Evolutionary conservation across 2,113 vertebrate genomes (phyloP).

Genomic region (Psophia crepitans): DNA sequence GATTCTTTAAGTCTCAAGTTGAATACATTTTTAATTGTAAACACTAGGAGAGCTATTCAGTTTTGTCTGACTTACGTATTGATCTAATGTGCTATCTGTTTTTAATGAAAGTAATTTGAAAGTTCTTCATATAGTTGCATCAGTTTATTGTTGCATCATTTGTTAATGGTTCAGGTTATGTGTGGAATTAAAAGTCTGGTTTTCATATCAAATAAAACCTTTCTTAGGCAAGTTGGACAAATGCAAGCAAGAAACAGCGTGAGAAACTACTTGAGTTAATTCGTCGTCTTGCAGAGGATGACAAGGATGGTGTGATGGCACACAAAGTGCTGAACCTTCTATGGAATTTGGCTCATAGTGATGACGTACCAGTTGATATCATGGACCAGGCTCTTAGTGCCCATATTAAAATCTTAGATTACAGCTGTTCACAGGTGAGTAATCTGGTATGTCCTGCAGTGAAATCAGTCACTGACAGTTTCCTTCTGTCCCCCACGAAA

Average conservation of each 20-base stretch:
- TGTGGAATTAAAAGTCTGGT: neutral
- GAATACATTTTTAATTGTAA: neutral
- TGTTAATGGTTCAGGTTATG: neutral
- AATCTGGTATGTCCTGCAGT: neutral
- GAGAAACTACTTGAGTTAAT: conserved; percentile 98
- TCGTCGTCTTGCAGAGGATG: conserved; percentile 95
- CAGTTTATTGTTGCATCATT: neutral
- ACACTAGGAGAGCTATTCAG: neutral
- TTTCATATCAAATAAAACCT: neutral
- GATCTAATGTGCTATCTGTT: neutral
- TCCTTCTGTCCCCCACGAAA: neutral
- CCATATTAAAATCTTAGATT: conserved; percentile 99
- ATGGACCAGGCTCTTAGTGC: conserved; percentile 99
- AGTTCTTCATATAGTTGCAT: neutral
- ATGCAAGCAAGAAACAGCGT: conserved; percentile 98
- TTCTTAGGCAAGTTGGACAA: conserved; percentile 96
- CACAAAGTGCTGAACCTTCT: conserved; percentile 97
- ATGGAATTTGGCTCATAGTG: conserved; percentile 98
- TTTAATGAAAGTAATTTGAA: neutral
- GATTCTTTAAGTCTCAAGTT: neutral
- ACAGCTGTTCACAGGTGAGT: conserved; percentile 97
- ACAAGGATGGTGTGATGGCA: conserved; percentile 99
- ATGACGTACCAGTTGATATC: conserved; percentile 98
- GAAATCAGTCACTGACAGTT: neutral
- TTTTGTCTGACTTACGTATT: neutral